Evolutionary conservation across 2,888 invertebrate species (phyloP).

Genomic region (Apamea crenata): DNA sequence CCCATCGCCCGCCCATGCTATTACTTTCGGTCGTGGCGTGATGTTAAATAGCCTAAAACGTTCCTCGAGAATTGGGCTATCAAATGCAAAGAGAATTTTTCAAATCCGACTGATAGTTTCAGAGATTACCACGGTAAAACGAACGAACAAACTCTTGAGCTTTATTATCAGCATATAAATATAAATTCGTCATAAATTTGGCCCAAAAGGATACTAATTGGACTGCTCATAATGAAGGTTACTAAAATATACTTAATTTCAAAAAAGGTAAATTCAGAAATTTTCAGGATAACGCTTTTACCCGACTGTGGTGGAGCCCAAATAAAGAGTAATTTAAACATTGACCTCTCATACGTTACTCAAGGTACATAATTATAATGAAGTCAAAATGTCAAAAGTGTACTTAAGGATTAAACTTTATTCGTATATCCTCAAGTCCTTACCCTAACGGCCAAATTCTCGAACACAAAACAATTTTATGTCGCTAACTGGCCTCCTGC

Average conservation of each 20-base stretch:
- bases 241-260: not conserved
- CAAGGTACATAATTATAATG: not conserved
- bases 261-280: not conserved
- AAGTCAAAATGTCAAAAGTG: not conserved
- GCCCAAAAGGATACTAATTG: conserved; percentile 29
- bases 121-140: not conserved
- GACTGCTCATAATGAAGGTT: not conserved
- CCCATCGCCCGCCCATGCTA: not conserved
- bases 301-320: not conserved
- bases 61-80: not conserved
- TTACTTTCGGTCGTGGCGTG: not conserved
- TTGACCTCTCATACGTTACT: not conserved
- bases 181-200: conserved; percentile 22
- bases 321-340: not conserved
- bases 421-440: not conserved
- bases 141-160: not conserved
- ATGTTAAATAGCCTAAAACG: not conserved
- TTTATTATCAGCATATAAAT: not conserved
- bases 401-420: not conserved
- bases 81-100: not conserved
- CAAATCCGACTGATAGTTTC: not conserved
- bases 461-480: not conserved
- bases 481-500: not conserved
- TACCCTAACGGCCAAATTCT: not conserved
- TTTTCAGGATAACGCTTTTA: not conserved